Evolutionary conservation across 2,888 invertebrate genomes (phyloP).

Genomic region (Stictocephala bisonia): DNA sequence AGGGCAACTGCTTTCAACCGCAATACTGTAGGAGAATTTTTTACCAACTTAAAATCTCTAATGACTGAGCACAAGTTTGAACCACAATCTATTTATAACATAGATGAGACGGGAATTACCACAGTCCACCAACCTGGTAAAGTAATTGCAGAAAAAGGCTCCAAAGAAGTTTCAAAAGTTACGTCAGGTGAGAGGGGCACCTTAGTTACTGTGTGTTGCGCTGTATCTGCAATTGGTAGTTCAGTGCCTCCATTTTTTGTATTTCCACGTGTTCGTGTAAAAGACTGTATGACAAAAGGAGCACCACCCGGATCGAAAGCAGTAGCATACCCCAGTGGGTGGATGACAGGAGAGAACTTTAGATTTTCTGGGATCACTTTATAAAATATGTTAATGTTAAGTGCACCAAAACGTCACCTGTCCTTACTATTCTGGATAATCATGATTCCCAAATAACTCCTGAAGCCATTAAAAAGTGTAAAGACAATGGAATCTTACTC

Average conservation of each 20-base stretch:
- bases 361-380: constrained; percentile 11
- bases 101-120: constrained; percentile 63
- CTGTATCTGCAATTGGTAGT: constrained; percentile 6
- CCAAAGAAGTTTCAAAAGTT: constrained; percentile 20
- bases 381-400: neutral
- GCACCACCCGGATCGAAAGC: constrained; percentile 2
- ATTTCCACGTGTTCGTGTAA: neutral
- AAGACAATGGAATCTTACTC: constrained; percentile 55
- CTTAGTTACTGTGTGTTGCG: constrained; percentile 23
- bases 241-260: neutral
- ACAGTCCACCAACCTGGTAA: constrained; percentile 56
- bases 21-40: constrained; percentile 1
- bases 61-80: constrained; percentile 54
- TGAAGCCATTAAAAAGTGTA: constrained; percentile 56
- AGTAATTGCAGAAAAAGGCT: constrained; percentile 15
- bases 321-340: constrained; percentile 6
- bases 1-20: constrained; percentile 31
- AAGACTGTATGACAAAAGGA: constrained; percentile 21
- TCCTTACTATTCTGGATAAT: constrained; percentile 61
- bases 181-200: constrained; percentile 17
- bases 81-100: constrained; percentile 61
- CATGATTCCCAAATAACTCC: constrained; percentile 59
- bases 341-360: neutral
- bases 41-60: constrained; percentile 8
- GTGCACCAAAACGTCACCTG: constrained; percentile 48